These are phyloP conservation scores for Catagonus wagneri DNA, from an alignment of 2,113 vertebrate species.

Conservation along the genomic window DNA sequence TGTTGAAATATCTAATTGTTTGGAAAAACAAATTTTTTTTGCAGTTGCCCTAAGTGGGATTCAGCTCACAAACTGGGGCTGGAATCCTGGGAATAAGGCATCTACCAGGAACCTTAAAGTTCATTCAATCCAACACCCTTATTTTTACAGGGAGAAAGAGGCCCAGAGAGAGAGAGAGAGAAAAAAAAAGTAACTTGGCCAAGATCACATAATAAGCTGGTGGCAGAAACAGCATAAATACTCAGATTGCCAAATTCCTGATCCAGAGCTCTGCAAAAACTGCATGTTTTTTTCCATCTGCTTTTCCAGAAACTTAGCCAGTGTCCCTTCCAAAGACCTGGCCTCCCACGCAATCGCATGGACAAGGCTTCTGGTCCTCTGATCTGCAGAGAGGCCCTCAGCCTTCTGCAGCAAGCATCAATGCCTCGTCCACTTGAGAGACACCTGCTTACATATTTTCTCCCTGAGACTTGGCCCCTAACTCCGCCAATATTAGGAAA, in stretches of 20 bases:
- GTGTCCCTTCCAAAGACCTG: constrained; percentile 29
- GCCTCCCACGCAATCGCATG: neutral
- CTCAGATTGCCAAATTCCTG: neutral
- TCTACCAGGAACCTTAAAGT: neutral
- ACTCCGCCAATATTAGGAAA: neutral
- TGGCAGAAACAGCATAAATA: neutral
- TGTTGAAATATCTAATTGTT: neutral
- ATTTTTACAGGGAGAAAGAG: neutral
- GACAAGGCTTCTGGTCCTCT: neutral
- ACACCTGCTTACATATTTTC: neutral
- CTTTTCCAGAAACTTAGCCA: constrained; percentile 24
- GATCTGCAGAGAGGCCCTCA: neutral
- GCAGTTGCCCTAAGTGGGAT: neutral
- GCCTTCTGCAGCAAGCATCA: neutral
- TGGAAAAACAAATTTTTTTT: neutral
- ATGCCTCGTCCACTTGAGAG: neutral
- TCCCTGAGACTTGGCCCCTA: constrained; percentile 41
- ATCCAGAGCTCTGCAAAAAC: neutral
- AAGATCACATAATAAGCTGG: neutral
- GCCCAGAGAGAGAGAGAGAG: neutral
- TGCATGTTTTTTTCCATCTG: neutral
- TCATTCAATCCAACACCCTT: neutral
- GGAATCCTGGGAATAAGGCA: neutral
- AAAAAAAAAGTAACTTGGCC: neutral
- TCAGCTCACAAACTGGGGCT: neutral